Evolutionary conservation across 1,140 invertebrate genomes (phyloP), one percentile per base, ranked within the genome.

Genomic region (Orchestia grillus): DNA sequence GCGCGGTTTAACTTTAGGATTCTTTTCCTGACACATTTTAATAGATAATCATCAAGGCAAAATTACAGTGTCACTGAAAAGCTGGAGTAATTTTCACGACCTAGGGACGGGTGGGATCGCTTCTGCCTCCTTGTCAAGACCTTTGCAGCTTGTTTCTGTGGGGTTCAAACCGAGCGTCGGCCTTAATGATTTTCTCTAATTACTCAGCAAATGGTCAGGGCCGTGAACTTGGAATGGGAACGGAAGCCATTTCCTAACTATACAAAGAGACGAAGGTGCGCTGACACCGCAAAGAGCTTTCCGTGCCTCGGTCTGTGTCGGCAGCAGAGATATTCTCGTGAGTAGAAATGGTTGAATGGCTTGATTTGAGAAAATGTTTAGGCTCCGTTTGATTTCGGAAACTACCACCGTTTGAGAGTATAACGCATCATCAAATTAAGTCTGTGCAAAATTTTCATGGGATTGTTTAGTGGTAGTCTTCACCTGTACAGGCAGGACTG

Each of bases 151-250:
- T 28, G 62, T 19, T 28, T 3, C 36, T 28, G 11, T 77, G 11
- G 28, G 62, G 62, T 77, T 77, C 62, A 77, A 36, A 77, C 62
- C 62, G 28, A 77, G 28, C 11, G 11, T 77, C 28, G 15, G 88
- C 36, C 88, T 42, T 90, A 44, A 90, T 42, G 43, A 42, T 44
- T 90, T 90, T 44, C 88, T 90, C 36, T 90, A 90, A 90, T 90
- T 11, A 90, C 88, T 42, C 28, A 11, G 44, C 28, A 94, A 94
- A 42, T 94, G 43, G 92, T 94, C 43, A 94, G 92, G 43, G 43
- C 44, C 92, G 44, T 44, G 92, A 42, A 91, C 88, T 91, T 91
- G 88, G 43, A 94, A 94, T 94, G 92, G 92, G 92, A 94, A 94
- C 92, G 92, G 92, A 94, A 94, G 44, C n/a, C 11, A 47, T 94